Base-by-base conservation (phyloP, 2,888 invertebrate genomes). In the Liopterus haemorrhoidalis region DNA sequence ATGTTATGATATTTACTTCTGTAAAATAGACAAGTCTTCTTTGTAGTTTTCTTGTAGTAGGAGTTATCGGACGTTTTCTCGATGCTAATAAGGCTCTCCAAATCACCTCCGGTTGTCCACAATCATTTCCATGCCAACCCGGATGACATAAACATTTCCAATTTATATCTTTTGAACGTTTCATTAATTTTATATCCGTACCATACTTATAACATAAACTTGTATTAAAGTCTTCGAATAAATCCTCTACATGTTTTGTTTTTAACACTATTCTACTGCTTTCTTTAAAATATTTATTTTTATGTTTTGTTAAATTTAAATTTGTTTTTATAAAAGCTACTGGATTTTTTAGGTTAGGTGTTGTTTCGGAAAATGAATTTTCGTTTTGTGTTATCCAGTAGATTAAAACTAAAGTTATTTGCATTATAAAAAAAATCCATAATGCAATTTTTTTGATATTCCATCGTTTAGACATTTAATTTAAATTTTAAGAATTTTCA, bases 91-190 rank as follows among this genome's bases (percentile, higher is more conserved):
- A 68, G 1, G 79, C 77, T 30, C 80, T 70, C 79, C 80, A 80
- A 9, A 79, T 73, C 6, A 80, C 75, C 62, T 81, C 81, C 3
- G 81, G 79, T 55, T 79, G 77, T 1, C 79, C 77, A 57, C 81
- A 81, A 54, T 81, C 79, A 5, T 67, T 66, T 2, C 80, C 79
- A 59, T 81, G 81, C 78, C 78, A 81, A 20, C 76, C 76, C n/a
- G 66, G 68, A 40, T 69, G 64, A 57, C 81, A 81, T 11, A 69
- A 63, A 53, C 80, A 81, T 54, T 67, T 66, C 67, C 68, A 66
- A 45, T 65, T 62, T 3, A 57, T 47, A 46, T 64, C 60, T 40
- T 62, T 57, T 4, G 60, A 56, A 11, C 61, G 54, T 44, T 59
- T 58, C 68, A 69, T 69, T 4, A 61, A 58, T 39, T 60, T 59